A percentile compares a stretch with the other conserved stretches of the same genome.
Evolutionary conservation across 1,140 invertebrate species (phyloP).

Genomic region (Eueides isabella): DNA sequence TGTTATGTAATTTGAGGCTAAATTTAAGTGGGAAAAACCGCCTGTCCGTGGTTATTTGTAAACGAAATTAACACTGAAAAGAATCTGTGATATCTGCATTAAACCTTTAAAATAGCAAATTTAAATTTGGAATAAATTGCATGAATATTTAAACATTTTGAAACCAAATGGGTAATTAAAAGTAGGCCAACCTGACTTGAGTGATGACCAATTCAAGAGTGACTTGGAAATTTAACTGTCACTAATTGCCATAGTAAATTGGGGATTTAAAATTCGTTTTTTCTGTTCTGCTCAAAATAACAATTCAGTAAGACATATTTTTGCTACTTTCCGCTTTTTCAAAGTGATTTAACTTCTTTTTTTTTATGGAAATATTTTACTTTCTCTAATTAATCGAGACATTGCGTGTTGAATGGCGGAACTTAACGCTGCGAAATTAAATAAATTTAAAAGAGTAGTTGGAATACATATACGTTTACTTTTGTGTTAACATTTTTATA

Average conservation of each 20-base stretch:
- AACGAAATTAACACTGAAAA: too few relatives aligned
- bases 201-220: conserved; percentile 16
- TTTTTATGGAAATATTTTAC: too few relatives aligned
- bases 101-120: too few relatives aligned
- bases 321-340: not conserved
- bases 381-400: too few relatives aligned
- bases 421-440: not conserved
- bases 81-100: too few relatives aligned
- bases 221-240: conserved; percentile 12
- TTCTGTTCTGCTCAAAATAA: not conserved
- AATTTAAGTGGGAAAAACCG: too few relatives aligned
- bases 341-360: too few relatives aligned
- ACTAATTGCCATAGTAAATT: conserved; percentile 10
- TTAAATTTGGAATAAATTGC: not conserved
- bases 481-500: too few relatives aligned
- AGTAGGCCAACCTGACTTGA: not conserved
- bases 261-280: not conserved
- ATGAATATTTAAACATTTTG: conserved; percentile 13
- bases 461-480: too few relatives aligned
- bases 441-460: too few relatives aligned
- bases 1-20: too few relatives aligned
- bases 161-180: conserved; percentile 18
- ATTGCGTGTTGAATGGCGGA: not conserved
- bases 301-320: not conserved
- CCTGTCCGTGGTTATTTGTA: too few relatives aligned